phyloP scores from a whole-genome alignment of 37 sponge, comb jelly and placozoan species.

The Lycopodina hypogea region DNA sequence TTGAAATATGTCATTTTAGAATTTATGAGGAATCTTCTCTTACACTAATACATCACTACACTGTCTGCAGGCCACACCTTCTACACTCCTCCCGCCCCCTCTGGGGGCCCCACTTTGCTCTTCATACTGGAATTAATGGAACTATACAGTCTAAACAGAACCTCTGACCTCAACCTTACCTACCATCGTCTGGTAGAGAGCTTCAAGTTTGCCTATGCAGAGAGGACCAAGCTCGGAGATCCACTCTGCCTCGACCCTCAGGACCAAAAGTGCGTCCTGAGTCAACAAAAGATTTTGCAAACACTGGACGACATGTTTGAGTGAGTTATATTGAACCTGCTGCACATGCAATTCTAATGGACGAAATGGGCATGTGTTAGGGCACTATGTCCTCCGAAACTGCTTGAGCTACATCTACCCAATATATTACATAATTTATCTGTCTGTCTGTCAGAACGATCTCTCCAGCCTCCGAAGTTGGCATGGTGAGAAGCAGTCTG shows the following conservation, averaged over 20 bases:
- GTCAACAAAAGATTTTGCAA: background rate
- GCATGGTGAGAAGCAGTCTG: too few relatives aligned
- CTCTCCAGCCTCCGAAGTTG: too few relatives aligned
- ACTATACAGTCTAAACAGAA: conserved; percentile 30
- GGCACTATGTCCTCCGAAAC: too few relatives aligned
- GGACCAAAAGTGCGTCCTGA: background rate
- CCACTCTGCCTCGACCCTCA: conserved; percentile 14
- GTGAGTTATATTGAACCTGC: conserved; percentile 9
- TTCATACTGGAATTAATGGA: conserved; percentile 65
- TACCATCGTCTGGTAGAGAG: conserved; percentile 76
- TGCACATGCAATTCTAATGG: too few relatives aligned
- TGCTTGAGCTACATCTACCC: too few relatives aligned
- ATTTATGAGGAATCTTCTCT: too few relatives aligned
- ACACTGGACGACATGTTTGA: conserved; percentile 8
- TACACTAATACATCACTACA: too few relatives aligned
- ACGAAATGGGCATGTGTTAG: too few relatives aligned
- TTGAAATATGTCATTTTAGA: too few relatives aligned
- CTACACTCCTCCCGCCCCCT: conserved; percentile 57
- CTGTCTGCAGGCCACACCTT: conserved; percentile 35
- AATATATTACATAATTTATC: too few relatives aligned
- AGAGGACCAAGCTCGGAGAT: conserved; percentile 59
- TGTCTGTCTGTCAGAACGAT: too few relatives aligned
- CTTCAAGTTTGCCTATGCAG: conserved; percentile 76
- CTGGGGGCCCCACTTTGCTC: conserved; percentile 72
- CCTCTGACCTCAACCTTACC: conserved; percentile 24